Base-by-base conservation (phyloP, 1,140 invertebrate genomes). In the Chironomus striatipennis region DNA sequence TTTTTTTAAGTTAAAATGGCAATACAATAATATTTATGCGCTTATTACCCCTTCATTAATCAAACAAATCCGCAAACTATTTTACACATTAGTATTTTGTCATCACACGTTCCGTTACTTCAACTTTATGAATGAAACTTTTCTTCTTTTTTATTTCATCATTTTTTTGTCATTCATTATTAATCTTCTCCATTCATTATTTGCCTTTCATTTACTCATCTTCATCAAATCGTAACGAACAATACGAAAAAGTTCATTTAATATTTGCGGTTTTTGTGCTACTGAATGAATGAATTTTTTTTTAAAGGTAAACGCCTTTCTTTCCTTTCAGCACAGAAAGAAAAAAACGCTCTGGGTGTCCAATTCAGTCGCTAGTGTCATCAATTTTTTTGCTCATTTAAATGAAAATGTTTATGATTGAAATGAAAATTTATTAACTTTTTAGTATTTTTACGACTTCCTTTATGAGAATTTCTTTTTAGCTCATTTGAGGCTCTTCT, bases 111-210 rank as follows among this genome's bases (percentile, higher is more conserved):
- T 57, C 47, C 47, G 47, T 57, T 57, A 57, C 12, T 12, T 57
- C n/a, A 57, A 57, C 47, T 57, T 57, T 57, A n/a, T 57, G 47
- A 57, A 57, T 57, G 47, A 57, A 57, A 15, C 12, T n/a, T n/a
- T 15, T 57, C 15, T 57, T n/a, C 47, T 57, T n/a, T 57, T 15
- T 12, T n/a, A 7, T 57, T n/a, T 57, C 12, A 12, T 57, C 47
- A 57, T 57, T 57, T 57, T 57, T n/a, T n/a, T 57, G 12, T 12
- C n/a, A 57, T n/a, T 57, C 47, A 57, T 57, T 34, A 34, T 5
- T 34, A 34, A 34, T 34, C 24, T 34, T 10, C 9, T 57, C 47
- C 47, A 57, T 57, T 57, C 47, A 15, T 34, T 34, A 34, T 34
- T 34, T 34, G 24, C 24, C 24, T 34, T 34, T 34, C 24, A 34